Evolutionary conservation across 64 coral and sea anemone species (phyloP), one percentile per base, ranked within the genome.

Genomic region (Platygyra sinensis): DNA sequence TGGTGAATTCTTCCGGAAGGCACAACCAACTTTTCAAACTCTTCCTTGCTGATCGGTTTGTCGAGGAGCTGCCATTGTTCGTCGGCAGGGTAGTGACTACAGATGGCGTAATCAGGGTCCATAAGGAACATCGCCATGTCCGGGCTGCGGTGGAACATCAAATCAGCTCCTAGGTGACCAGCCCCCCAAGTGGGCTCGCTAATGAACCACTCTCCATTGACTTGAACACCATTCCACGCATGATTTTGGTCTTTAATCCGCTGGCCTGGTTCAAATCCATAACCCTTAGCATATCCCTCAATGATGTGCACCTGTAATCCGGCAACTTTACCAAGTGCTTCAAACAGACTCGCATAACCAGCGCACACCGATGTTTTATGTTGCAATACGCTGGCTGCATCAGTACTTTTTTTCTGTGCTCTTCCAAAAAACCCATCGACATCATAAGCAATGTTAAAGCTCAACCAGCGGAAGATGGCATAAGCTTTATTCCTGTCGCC

Each of bases 391-490:
- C 76, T 94, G 25, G 80, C 91, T 1, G 95, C 76, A 46, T 91
- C 91, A 67, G 82, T 82, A 11, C 36, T 33, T n/a, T 80, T 82
- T 33, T 81, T 93, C 60, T 79, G 72, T 12, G 86, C 75, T 38
- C 81, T 86, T 1, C 95, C 91, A 80, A 93, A 96, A 52, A 89
- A 90, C 33, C 95, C 95, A 13, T 96, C 83, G 0, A 72, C 62
- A 65, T 96, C 91, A 49, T 92, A 96, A 32, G 91, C 69, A 22
- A 96, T 67, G 42, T 94, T 90, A 8, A 91, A 62, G 20, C 87
- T 96, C n/a, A 96, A 62, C 95, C 95, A 96, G 7, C 95, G 80
- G 50, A 94, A 96, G 22, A 96, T 90, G 4, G 95, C 94, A 50
- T 90, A 96, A 24, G 74, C 87, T 76, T 90, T 92, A 38, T 76